Base-by-base conservation (phyloP, 1,140 invertebrate species). In the Magallana angulata region DNA sequence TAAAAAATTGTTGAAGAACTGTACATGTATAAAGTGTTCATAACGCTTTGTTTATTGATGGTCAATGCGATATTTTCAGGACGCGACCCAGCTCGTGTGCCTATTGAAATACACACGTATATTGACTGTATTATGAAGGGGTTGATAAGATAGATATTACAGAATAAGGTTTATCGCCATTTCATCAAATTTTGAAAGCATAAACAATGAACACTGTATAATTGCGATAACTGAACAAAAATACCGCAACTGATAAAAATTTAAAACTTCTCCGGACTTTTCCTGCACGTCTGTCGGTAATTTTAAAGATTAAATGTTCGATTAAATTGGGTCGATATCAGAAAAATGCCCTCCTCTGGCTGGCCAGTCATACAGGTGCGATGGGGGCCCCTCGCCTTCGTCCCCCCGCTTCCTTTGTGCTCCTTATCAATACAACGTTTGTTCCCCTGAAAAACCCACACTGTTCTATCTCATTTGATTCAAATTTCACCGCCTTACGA, bases 201-300 rank as follows among this genome's bases (percentile, higher is more conserved):
- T 64, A 64, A 64, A 64, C 60, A 64, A 64, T 64, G n/a, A 18
- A 64, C 12, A 64, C 16, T 18, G 18, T n/a, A n/a, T 18, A 16
- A 64, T 18, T 16, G 11, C 60, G 60, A 64, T 64, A 64, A 64
- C 16, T 64, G 60, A 64, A 64, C 60, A 64, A 64, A 64, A 64
- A 64, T 64, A 64, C 60, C 60, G 12, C 60, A 64, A 18, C 60
- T 64, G 60, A 64, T 64, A 64, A 64, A 64, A 64, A 64, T 64
- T 30, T 76, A 76, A 76, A 76, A 76, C 68, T 36, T 30, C 24
- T 76, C 7, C 24, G 68, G 30, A 76, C 24, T 4, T 18, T 76
- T 76, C 24, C 68, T 30, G 68, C 68, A 76, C 68, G 68, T 76
- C 30, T 76, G 68, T 8, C 24, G 68, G 68, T 76, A 76, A 76